Percentiles rank a stretch among this genome's conserved stretches.
Conservation (phyloP, 2,888 invertebrate species). For the Macropis europaea region DNA sequence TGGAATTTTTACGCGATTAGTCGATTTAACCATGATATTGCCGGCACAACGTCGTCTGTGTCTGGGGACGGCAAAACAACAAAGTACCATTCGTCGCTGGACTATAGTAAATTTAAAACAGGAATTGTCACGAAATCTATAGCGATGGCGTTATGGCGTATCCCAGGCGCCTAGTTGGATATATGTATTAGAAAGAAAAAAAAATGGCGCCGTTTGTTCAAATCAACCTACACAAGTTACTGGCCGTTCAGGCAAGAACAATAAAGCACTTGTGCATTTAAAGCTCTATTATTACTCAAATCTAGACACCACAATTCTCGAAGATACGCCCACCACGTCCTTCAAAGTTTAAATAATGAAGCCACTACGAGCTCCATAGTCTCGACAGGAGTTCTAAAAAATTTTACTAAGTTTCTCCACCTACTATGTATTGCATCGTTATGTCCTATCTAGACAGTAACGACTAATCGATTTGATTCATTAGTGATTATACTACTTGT, state of each 20-base stretch:
- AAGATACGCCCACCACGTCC: slow-evolving; percentile 54
- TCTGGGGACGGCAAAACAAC: slow-evolving; percentile 78
- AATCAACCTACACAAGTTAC: slow-evolving; percentile 56
- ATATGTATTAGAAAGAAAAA: slow-evolving; percentile 18
- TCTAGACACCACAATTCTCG: slow-evolving; percentile 47
- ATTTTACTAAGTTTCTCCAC: slow-evolving; percentile 74
- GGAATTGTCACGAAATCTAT: slow-evolving; percentile 55
- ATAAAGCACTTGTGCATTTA: slow-evolving; percentile 58
- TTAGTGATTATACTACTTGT: slow-evolving; percentile 73
- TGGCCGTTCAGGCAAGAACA: slow-evolving; percentile 54
- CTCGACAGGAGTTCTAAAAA: slow-evolving; percentile 74
- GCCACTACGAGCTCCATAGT: slow-evolving; percentile 74
- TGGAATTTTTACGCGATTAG: slow-evolving; percentile 50
- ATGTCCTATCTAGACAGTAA: slow-evolving; percentile 66
- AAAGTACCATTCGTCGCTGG: slow-evolving; percentile 79
- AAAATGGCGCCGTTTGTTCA: slow-evolving; percentile 33
- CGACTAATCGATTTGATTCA: slow-evolving; percentile 72
- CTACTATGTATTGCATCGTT: slow-evolving; percentile 71
- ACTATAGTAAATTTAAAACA: slow-evolving; percentile 65
- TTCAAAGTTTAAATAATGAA: slow-evolving; percentile 70
- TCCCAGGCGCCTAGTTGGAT: slow-evolving; percentile 53
- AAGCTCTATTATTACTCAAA: slow-evolving; percentile 50
- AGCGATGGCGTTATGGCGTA: slow-evolving; percentile 58
- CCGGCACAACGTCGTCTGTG: slow-evolving; percentile 64
- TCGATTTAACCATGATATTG: slow-evolving; percentile 58